Evolutionary conservation across 64 coral and sea anemone species (phyloP), one percentile per base, ranked within the genome.

Genomic region (Montipora efflorescens): DNA sequence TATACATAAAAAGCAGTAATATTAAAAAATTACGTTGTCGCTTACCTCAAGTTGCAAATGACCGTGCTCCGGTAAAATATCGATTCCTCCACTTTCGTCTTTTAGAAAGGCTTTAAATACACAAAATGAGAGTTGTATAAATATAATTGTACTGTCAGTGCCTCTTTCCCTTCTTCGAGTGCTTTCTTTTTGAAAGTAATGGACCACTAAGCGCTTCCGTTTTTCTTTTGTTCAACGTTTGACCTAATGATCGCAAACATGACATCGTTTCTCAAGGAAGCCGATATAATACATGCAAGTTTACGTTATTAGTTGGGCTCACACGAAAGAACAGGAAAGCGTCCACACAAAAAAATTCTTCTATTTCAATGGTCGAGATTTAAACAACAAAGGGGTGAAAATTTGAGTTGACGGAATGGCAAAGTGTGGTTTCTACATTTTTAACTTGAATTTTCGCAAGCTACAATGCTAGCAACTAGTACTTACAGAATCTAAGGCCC

Each of bases 401-500:
- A 64, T 12, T 64, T 64, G 13, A 14, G 9, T 36, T 16, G 14
- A 64, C 61, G 14, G 13, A 12, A 64, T 11, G 36, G 53, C 53
- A 57, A 57, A 57, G 53, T 8, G 53, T 36, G 36, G 36, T 36
- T 36, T 36, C 36, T 36, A 36, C 2, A 36, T 36, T 36, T 36
- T 36, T 36, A 36, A 36, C 36, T 36, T 36, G 36, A 36, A 36
- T 36, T 36, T 8, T 8, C 53, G 11, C 6, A 8, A 57, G 11
- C 11, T 57, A 8, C 6, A 57, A 57, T 57, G 11, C 11, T 57
- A 57, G 6, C 11, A 11, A 6, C 53, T 57, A 11, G 7, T 68
- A 89, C 94, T 84, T 78, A 95, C 94, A 95, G 7, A 95, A 50
- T 79, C 89, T 83, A 20, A 95, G 51, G 69, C 94, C 89, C 79